Percentiles rank a stretch among this genome's conserved stretches.
phyloP scores from a whole-genome alignment of 2,888 invertebrate genomes.

The Cyrtodaria siliqua region DNA sequence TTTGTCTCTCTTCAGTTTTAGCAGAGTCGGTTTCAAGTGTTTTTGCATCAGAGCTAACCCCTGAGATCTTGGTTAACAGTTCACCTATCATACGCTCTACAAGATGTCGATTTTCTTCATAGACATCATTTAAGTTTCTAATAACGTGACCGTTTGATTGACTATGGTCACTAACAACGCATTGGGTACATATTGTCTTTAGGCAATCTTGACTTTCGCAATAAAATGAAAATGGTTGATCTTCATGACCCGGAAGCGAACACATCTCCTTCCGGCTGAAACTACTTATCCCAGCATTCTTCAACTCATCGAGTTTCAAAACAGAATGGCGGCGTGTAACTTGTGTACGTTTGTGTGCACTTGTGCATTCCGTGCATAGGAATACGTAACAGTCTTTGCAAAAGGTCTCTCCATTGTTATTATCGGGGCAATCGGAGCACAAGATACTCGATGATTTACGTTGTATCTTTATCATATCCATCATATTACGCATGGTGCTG shows the following conservation, averaged over 20 bases:
- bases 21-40: slow-evolving; percentile 46
- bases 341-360: slow-evolving; percentile 69
- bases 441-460: slow-evolving; percentile 60
- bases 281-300: slow-evolving; percentile 61
- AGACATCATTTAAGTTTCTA: slow-evolving; percentile 65
- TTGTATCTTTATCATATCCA: slow-evolving; percentile 69
- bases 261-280: slow-evolving; percentile 70
- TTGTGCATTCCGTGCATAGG: slow-evolving; percentile 67
- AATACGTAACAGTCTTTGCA: slow-evolving; percentile 71
- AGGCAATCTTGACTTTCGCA: slow-evolving; percentile 64
- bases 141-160: slow-evolving; percentile 66
- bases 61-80: slow-evolving; percentile 61
- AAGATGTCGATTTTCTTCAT: slow-evolving; percentile 65
- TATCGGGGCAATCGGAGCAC: slow-evolving; percentile 70
- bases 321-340: slow-evolving; percentile 67
- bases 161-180: slow-evolving; percentile 66
- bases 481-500: slow-evolving; percentile 64
- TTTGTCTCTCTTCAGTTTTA: slow-evolving; percentile 53
- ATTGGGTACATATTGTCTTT: slow-evolving; percentile 68
- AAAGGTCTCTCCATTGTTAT: slow-evolving; percentile 61
- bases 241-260: slow-evolving; percentile 65
- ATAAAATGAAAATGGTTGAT: slow-evolving; percentile 70
- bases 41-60: slow-evolving; percentile 63
- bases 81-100: slow-evolving; percentile 66
- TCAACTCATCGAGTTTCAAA: slow-evolving; percentile 60